A percentile compares a stretch with the other conserved stretches of the same genome.
phyloP scores from a whole-genome alignment of 1,140 invertebrate species.

The Aphis craccivora region DNA sequence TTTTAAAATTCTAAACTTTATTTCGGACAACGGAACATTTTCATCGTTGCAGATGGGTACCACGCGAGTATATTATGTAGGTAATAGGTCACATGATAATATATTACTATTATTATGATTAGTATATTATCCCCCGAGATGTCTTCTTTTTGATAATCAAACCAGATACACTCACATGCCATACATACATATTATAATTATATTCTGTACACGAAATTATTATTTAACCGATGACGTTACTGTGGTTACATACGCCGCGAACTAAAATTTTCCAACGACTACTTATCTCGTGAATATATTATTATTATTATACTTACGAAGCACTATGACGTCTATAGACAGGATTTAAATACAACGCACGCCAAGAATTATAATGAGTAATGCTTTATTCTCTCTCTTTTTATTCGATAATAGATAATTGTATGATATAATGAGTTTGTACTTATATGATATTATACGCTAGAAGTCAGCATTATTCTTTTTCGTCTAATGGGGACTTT shows the following conservation, averaged over 20 bases:
- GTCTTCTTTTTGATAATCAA: background rate
- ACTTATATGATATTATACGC: background rate
- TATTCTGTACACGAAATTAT: conserved; percentile 31
- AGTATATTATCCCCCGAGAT: background rate
- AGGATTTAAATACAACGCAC: background rate
- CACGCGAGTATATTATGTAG: background rate
- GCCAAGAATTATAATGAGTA: background rate
- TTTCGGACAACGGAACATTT: background rate
- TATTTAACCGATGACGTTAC: conserved; percentile 24
- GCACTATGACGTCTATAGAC: background rate
- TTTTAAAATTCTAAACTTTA: background rate
- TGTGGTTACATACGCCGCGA: background rate
- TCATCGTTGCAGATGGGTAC: background rate
- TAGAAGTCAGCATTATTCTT: background rate
- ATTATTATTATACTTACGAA: background rate
- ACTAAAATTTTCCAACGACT: background rate
- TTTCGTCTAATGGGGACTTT: background rate
- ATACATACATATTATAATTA: background rate
- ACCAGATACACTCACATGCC: background rate
- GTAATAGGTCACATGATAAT: background rate
- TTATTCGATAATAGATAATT: background rate
- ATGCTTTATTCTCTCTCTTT: background rate
- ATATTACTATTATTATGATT: background rate
- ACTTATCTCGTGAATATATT: conserved; percentile 22
- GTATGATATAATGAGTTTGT: background rate